A percentile compares a stretch with the other conserved stretches of the same genome.
phyloP scores from a whole-genome alignment of 1,140 invertebrate genomes.

The Leptinotarsa texana region DNA sequence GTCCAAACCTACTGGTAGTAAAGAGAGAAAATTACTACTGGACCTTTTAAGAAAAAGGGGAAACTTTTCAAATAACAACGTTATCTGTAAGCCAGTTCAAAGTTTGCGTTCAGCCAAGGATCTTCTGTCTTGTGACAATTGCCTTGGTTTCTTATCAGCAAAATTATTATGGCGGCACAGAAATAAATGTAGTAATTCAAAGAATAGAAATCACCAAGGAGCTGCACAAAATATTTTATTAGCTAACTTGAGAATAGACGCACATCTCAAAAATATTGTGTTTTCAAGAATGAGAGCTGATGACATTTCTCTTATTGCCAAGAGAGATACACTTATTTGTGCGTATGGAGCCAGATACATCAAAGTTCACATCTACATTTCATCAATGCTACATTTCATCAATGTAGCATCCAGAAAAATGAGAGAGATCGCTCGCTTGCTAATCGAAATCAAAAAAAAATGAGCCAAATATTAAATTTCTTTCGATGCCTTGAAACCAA shows the following conservation, averaged over 20 bases:
- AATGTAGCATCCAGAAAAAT: constrained; percentile 23
- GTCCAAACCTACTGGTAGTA: constrained; percentile 4
- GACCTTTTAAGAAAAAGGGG: constrained; percentile 26
- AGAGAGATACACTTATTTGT: constrained; percentile 44
- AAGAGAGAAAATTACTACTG: constrained; percentile 19
- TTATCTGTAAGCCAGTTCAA: constrained; percentile 21
- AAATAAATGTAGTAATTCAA: constrained; percentile 18
- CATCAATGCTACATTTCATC: no score
- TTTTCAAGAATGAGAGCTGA: constrained; percentile 39
- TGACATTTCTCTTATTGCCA: constrained; percentile 36
- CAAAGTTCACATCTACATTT: constrained; percentile 38
- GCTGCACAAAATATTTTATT: constrained; percentile 11
- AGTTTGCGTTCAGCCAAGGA: constrained; percentile 8
- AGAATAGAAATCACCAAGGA: not conserved
- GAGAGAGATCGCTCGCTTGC: constrained; percentile 28
- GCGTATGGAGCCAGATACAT: constrained; percentile 40
- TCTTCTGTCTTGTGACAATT: constrained; percentile 1
- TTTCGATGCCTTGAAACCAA: constrained; percentile 25
- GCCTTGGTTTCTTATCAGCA: constrained; percentile 23
- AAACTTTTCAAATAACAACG: constrained; percentile 32
- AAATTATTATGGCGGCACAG: constrained; percentile 24
- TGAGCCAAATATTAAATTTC: constrained; percentile 22
- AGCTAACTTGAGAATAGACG: not conserved
- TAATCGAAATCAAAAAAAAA: constrained; percentile 32
- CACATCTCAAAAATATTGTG: constrained; percentile 19